These are phyloP conservation scores for Ectemnius continuus DNA, from an alignment of 2,888 invertebrate species.

Conservation along the genomic window DNA sequence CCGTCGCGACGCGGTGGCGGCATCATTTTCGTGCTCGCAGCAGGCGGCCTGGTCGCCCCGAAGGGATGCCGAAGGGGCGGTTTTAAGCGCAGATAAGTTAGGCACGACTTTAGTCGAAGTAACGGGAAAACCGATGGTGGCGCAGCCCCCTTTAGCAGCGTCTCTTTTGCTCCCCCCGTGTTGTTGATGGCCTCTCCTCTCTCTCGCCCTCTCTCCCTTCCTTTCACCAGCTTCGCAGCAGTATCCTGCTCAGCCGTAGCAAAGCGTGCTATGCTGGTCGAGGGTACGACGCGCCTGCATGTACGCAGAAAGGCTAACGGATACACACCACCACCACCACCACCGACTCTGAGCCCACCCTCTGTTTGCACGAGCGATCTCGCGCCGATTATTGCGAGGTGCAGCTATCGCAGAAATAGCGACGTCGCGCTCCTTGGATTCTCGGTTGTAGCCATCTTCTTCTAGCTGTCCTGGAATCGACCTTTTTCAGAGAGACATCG, in stretches of 20 bases:
- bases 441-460: background rate
- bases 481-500: too few species aligned
- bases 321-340: conserved; percentile 28
- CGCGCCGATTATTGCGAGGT: conserved; percentile 54
- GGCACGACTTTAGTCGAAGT: conserved; percentile 54
- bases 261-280: conserved; percentile 12
- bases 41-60: conserved; percentile 51
- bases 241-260: background rate
- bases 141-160: conserved; percentile 17
- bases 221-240: background rate
- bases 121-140: conserved; percentile 57
- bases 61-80: conserved; percentile 54
- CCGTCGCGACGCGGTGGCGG: conserved; percentile 49
- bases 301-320: conserved; percentile 55
- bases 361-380: conserved; percentile 57
- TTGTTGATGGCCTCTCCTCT: background rate
- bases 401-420: too few species aligned
- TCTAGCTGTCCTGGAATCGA: too few species aligned
- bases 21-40: conserved; percentile 57
- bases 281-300: conserved; percentile 33
- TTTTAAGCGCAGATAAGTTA: conserved; percentile 57
- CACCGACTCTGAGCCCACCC: background rate
- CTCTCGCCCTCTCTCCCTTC: background rate
- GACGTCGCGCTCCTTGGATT: conserved; percentile 35
- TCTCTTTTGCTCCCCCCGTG: conserved; percentile 4